These are phyloP conservation scores for Mycogona germanica DNA, from an alignment of 2,888 invertebrate genomes.

Conservation along the genomic window DNA sequence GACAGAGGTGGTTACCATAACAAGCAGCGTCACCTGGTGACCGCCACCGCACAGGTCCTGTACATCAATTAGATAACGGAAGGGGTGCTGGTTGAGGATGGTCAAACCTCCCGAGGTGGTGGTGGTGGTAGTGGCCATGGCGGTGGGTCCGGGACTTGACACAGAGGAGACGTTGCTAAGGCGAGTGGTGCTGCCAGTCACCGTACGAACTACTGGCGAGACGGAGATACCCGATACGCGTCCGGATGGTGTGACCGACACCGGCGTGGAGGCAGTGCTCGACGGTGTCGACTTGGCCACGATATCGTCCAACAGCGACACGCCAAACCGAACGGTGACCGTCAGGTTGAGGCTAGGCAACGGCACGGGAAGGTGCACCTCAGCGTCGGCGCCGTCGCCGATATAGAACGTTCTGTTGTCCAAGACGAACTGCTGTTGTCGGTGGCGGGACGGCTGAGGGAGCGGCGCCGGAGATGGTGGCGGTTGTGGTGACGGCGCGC, in stretches of 20 bases:
- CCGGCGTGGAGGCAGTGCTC: no score
- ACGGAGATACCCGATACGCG: no score
- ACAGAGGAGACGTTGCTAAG: background rate
- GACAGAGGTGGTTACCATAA: slow-evolving; percentile 24
- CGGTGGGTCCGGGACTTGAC: background rate
- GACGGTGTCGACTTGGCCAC: no score
- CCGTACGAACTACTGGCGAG: background rate
- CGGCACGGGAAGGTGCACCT: background rate
- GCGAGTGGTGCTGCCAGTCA: background rate
- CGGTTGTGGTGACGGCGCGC: no score
- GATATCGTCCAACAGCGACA: background rate
- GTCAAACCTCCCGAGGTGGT: slow-evolving; percentile 2
- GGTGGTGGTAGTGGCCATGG: background rate
- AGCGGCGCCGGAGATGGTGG: no score
- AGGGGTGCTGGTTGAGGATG: slow-evolving; percentile 5
- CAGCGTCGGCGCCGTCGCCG: background rate
- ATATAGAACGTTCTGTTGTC: background rate
- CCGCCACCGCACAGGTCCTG: slow-evolving; percentile 21
- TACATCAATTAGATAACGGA: slow-evolving; percentile 16
- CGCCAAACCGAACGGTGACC: background rate
- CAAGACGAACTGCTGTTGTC: no score
- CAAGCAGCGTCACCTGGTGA: slow-evolving; percentile 16
- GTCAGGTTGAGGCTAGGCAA: slow-evolving; percentile 2
- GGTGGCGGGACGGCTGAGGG: no score
- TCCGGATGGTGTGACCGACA: no score